These are phyloP conservation scores for Allobates femoralis DNA, from an alignment of 2,797 vertebrate genomes.

Conservation along the genomic window DNA sequence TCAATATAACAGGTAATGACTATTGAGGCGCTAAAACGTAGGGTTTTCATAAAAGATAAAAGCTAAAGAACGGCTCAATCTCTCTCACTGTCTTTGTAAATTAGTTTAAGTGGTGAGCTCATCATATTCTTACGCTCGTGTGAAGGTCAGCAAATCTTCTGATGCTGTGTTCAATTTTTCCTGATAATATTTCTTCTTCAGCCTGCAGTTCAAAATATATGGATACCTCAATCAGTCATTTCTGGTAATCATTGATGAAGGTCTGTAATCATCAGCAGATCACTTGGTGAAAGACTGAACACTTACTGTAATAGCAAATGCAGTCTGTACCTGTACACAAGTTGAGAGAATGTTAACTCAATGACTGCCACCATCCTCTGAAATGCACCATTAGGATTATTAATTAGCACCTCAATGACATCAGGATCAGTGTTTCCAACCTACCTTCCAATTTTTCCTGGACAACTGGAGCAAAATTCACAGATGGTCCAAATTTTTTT, in stretches of 20 bases:
- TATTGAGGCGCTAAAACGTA: neutral
- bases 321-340: no score
- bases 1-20: neutral
- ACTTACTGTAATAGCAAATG: neutral
- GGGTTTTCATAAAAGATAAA: neutral
- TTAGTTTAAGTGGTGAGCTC: neutral
- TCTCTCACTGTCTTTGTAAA: neutral
- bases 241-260: neutral
- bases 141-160: constrained; percentile 8
- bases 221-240: neutral
- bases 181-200: neutral
- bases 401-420: no score
- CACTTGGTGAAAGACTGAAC: neutral
- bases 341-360: neutral
- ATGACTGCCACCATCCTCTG: neutral
- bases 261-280: neutral
- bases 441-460: no score
- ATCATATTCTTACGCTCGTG: constrained; percentile 1
- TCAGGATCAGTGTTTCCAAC: no score
- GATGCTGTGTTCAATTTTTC: neutral
- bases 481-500: no score
- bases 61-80: neutral
- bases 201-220: neutral
- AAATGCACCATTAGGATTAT: neutral
- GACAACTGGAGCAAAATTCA: no score